phyloP scores from a whole-genome alignment of 1,140 invertebrate genomes.

The Tetramorium simillimum region DNA sequence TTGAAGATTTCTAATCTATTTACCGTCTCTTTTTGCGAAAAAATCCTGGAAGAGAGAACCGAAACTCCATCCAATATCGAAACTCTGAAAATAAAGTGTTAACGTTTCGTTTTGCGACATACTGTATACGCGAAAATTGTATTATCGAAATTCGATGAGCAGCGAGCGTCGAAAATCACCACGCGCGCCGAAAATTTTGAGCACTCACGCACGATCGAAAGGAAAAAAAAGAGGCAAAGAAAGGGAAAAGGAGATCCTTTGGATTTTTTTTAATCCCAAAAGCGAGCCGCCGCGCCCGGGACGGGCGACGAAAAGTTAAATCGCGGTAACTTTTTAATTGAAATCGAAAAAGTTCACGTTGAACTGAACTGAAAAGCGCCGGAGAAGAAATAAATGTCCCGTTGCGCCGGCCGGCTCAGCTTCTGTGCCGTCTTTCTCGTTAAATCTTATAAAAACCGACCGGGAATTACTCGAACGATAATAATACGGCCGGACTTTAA shows the following conservation, averaged over 20 bases:
- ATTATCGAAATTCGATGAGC: slow-evolving; percentile 45
- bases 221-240: neutral
- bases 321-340: slow-evolving; percentile 59
- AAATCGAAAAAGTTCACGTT: slow-evolving; percentile 55
- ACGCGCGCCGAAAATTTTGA: neutral
- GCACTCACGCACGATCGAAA: neutral
- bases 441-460: slow-evolving; percentile 41
- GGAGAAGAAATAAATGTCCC: slow-evolving; percentile 54
- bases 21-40: neutral
- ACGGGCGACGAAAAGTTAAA: slow-evolving; percentile 37
- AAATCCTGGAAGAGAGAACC: neutral
- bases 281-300: neutral
- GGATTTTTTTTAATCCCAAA: slow-evolving; percentile 33
- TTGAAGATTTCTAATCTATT: neutral
- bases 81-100: slow-evolving; percentile 1
- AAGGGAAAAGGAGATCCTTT: neutral
- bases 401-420: slow-evolving; percentile 11
- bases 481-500: slow-evolving; percentile 43
- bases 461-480: slow-evolving; percentile 39
- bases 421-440: slow-evolving; percentile 29
- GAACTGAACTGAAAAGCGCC: slow-evolving; percentile 40
- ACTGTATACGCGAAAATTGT: slow-evolving; percentile 8
- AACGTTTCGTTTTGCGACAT: neutral
- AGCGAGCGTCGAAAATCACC: neutral
- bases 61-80: neutral